A percentile compares a stretch with the other conserved stretches of the same genome.
Evolutionary conservation across 2,888 invertebrate species (phyloP).

Genomic region (Nephrotoma guestfalica): DNA sequence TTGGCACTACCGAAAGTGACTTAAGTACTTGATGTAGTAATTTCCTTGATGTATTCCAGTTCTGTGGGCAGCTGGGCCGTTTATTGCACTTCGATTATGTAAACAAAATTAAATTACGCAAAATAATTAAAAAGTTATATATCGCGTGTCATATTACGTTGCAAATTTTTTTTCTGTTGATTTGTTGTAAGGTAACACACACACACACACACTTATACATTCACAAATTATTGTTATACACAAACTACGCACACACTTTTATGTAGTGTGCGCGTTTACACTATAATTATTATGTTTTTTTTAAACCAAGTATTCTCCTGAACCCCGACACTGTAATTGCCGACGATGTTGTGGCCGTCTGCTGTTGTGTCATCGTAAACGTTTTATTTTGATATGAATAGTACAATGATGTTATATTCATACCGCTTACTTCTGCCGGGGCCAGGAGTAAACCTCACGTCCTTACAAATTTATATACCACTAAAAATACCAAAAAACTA

Average conservation of each 20-base stretch:
- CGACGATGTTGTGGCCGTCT: slow-evolving; percentile 17
- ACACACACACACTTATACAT: background rate
- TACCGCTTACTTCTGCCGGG: slow-evolving; percentile 30
- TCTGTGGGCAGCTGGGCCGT: background rate
- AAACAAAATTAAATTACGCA: background rate
- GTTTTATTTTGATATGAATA: background rate
- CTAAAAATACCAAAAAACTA: slow-evolving; percentile 55
- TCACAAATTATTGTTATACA: background rate
- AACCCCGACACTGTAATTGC: slow-evolving; percentile 23
- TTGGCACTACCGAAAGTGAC: background rate
- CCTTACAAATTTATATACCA: slow-evolving; percentile 57
- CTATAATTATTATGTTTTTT: background rate
- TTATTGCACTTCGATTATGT: background rate
- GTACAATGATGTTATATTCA: background rate
- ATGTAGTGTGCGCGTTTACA: background rate
- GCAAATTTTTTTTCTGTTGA: background rate
- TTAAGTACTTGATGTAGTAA: background rate
- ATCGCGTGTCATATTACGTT: background rate
- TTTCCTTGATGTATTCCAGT: background rate
- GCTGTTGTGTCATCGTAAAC: background rate
- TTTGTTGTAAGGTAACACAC: background rate
- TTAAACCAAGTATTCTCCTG: slow-evolving; percentile 27
- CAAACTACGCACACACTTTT: background rate
- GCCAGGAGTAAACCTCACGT: slow-evolving; percentile 66
- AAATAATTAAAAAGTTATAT: background rate